Conservation (phyloP, 2,888 invertebrate species). For the Lasius platythorax region DNA sequence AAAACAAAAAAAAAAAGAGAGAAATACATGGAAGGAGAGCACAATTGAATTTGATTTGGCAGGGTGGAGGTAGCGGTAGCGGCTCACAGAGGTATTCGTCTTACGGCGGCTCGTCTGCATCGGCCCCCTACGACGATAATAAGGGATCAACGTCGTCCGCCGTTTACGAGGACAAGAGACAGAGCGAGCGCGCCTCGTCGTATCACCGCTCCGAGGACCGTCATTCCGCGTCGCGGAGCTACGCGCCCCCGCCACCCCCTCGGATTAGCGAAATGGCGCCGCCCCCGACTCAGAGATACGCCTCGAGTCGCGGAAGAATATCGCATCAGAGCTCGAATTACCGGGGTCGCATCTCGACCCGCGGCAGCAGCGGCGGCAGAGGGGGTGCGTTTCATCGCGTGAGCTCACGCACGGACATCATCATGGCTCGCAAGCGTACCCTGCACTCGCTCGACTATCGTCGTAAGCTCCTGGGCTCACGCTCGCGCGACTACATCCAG, state of each 20-base stretch:
- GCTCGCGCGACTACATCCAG: conserved; percentile 84
- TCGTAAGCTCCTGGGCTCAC: conserved; percentile 83
- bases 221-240: conserved; percentile 83
- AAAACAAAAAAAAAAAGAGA: conserved; percentile 65
- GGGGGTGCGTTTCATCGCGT: conserved; percentile 82
- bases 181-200: conserved; percentile 82
- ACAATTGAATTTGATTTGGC: conserved; percentile 85
- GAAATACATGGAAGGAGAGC: conserved; percentile 78
- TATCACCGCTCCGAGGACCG: conserved; percentile 84
- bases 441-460: conserved; percentile 83
- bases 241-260: conserved; percentile 81
- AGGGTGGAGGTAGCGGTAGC: conserved; percentile 83
- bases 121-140: conserved; percentile 82
- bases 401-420: conserved; percentile 80
- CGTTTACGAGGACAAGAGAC: conserved; percentile 84
- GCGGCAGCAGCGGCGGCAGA: conserved; percentile 77
- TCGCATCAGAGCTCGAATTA: conserved; percentile 81
- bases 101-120: conserved; percentile 82
- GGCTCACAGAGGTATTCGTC: conserved; percentile 84
- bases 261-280: conserved; percentile 83
- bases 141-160: conserved; percentile 82
- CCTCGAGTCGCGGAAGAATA: conserved; percentile 82
- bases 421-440: conserved; percentile 83
- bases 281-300: conserved; percentile 80
- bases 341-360: conserved; percentile 82